Base-by-base conservation (phyloP, 2,797 vertebrate genomes). In the Amphiprion clarkii region DNA sequence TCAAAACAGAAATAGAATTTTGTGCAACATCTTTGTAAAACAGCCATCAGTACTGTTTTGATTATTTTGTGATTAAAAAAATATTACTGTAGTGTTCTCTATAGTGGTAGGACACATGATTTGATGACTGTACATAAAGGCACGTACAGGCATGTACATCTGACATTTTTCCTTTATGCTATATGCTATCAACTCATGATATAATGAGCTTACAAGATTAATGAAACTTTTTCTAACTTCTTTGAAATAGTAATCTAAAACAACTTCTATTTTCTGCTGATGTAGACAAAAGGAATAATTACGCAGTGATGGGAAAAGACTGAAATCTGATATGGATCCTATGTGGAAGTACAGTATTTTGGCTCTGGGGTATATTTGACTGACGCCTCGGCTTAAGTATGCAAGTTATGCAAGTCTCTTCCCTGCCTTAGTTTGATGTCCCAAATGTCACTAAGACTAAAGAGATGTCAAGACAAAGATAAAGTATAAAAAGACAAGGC, bases 401-500 rank as follows among this genome's bases (percentile, higher is more conserved):
- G 8, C 46, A 64, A 56, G 65, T 70, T 27, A 21, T 8, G 14
- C 16, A 1, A 48, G 21, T 68, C 14, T 52, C 21, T 44, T 51
- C 40, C 33, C 10, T 56, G 49, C 44, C 46, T 40, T 12, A 44
- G 39, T 64, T 55, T 64, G 48, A 59, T 54, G 51, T 52, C 48
- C 49, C 8, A 21, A 59, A 65, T 54, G 54, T 75, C 44, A 68
- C 46, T 21, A 36, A 55, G 58, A 71, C 49, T 19, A 52, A 77
- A 68, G 66, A 49, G 21, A 42, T 51, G 56, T 73, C 64, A 73
- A 57, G 58, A 64, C 27, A 61, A 82, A 53, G 39, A 63, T 17
- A 14, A 62, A 68, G 5, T 13, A 23, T 7, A 44, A 46, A n/a
- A 11, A 42, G 17, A 25, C 21, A 49, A 64, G n/a, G 17, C 23